Evolutionary conservation across 2,888 invertebrate genomes (phyloP), one percentile per base, ranked within the genome.

Genomic region (Aphodius granarius): DNA sequence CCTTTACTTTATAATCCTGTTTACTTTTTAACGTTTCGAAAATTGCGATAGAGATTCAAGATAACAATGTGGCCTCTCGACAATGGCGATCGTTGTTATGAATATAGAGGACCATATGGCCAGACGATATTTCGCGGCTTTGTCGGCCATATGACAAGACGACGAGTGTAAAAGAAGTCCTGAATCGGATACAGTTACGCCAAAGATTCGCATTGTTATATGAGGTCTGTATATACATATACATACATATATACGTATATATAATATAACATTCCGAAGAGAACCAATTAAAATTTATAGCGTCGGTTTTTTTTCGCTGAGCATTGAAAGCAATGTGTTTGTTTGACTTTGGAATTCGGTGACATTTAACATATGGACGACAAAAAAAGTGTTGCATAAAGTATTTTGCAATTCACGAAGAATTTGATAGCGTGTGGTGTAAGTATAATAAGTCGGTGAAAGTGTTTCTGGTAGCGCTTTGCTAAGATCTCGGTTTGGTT

Each of bases 21-120:
- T 76, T 76, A 66, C 73, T 73, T 73, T 76, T 71, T 71, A 76
- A 76, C 76, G 76, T 73, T 71, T 76, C 72, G 23, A 66, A 23
- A 72, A 72, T 66, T 66, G 72, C 75, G 75, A 74, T 22, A 22
- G 74, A 74, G 9, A 43, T 43, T 43, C 43, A 43, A 43, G 43
- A 43, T 43, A 43, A 43, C 43, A 43, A 43, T 43, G 43, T 9
- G 43, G 2, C 1, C 43, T 43, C 13, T 43, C 43, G 13, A 43
- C 43, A 43, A 43, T 43, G 43, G 43, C 43, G 2, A 43, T 43
- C 43, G 43, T 43, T 43, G 43, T 43, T 43, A 43, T 43, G 43
- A 43, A 43, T 43, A 43, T 43, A 43, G 43, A 43, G 13, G 43
- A 43, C 43, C 43, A 43, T 43, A 43, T 43, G 43, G 43, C 43